phyloP scores from a whole-genome alignment of 2,113 vertebrate genomes.

The Leptocoma aspasia region DNA sequence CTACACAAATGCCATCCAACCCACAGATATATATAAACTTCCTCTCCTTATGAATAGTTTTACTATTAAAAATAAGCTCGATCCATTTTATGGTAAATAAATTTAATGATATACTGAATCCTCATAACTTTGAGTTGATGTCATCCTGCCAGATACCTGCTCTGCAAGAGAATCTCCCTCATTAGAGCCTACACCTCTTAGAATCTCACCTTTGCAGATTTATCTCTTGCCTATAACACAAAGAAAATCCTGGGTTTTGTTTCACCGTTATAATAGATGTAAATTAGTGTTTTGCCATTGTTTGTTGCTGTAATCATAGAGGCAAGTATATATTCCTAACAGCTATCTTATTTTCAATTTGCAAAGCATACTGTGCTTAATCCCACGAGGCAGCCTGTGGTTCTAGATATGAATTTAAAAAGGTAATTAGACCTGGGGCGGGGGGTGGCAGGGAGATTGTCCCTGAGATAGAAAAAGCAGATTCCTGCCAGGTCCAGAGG shows the following conservation, averaged over 20 bases:
- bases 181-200: slow-evolving; percentile 11
- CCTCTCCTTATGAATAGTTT: slow-evolving; percentile 18
- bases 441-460: slow-evolving; percentile 37
- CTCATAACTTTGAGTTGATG: slow-evolving; percentile 28
- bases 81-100: slow-evolving; percentile 46
- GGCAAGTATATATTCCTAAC: slow-evolving; percentile 78
- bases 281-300: slow-evolving; percentile 82
- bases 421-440: slow-evolving; percentile 81
- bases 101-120: slow-evolving; percentile 40
- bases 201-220: slow-evolving; percentile 58
- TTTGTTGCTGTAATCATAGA: slow-evolving; percentile 77
- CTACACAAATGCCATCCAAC: neutral
- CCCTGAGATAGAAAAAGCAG: slow-evolving; percentile 63
- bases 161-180: neutral
- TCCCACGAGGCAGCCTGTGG: slow-evolving; percentile 77
- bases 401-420: slow-evolving; percentile 85
- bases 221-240: slow-evolving; percentile 33
- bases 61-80: neutral
- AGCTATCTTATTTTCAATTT: slow-evolving; percentile 90
- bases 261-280: slow-evolving; percentile 72
- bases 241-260: slow-evolving; percentile 59
- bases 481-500: slow-evolving; percentile 72
- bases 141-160: neutral
- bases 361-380: slow-evolving; percentile 82
- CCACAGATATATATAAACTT: slow-evolving; percentile 12